Conservation (phyloP, 2,113 vertebrate genomes). For the Euleptes europaea region DNA sequence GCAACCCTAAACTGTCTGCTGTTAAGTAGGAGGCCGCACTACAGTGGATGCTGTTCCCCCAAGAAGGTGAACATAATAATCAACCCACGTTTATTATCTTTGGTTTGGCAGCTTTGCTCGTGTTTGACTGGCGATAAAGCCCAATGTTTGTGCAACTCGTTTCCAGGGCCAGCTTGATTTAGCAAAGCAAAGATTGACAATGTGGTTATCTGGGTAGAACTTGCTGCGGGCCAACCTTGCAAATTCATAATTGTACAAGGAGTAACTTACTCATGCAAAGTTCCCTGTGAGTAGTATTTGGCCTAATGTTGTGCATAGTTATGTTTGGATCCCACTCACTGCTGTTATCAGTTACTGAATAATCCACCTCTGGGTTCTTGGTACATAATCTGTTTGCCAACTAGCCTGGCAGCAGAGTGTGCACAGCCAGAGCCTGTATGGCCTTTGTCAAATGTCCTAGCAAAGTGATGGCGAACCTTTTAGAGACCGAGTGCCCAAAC, state of each 20-base stretch:
- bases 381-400: background rate
- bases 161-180: constrained; percentile 46
- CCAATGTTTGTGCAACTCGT: constrained; percentile 57
- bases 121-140: constrained; percentile 63
- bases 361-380: background rate
- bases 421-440: background rate
- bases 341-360: constrained; percentile 10
- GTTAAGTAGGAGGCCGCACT: constrained; percentile 21
- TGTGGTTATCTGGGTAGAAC: constrained; percentile 12
- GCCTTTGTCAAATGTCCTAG: background rate
- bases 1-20: constrained; percentile 61
- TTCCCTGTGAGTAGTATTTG: background rate
- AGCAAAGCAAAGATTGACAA: constrained; percentile 28
- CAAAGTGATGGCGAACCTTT: no score
- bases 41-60: constrained; percentile 45
- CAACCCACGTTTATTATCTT: constrained; percentile 55
- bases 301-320: background rate
- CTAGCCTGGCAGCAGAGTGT: background rate
- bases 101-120: constrained; percentile 57
- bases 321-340: background rate
- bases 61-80: constrained; percentile 39
- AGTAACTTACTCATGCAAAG: background rate
- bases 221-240: background rate
- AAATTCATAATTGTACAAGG: background rate
- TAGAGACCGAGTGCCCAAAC: no score